phyloP scores from a whole-genome alignment of 1,140 invertebrate species.

The Arion vulgaris region DNA sequence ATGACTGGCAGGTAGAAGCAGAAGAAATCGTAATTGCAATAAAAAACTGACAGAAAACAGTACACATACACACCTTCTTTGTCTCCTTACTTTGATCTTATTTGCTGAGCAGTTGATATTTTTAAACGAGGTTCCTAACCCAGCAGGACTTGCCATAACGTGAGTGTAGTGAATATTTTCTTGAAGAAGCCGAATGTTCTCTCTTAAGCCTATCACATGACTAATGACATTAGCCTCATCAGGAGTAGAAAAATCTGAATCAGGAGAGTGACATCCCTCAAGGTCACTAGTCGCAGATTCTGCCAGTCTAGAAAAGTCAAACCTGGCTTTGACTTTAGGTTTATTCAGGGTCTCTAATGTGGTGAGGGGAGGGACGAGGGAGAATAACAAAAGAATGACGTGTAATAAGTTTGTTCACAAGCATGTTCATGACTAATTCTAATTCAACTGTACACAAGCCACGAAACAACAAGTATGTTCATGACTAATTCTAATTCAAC shows the following conservation, averaged over 20 bases:
- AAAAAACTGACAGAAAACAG: background rate
- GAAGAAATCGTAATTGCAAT: too few relatives aligned
- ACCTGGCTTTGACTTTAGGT: conserved; percentile 31
- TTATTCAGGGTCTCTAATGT: background rate
- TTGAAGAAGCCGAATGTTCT: conserved; percentile 29
- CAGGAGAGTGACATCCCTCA: conserved; percentile 35
- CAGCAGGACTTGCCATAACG: background rate
- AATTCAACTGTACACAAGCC: too few relatives aligned
- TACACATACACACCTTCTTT: conserved; percentile 8
- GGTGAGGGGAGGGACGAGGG: too few relatives aligned
- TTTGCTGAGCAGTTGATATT: background rate
- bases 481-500: too few relatives aligned
- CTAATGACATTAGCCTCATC: conserved; percentile 11
- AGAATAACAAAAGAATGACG: background rate
- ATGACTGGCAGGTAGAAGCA: too few relatives aligned
- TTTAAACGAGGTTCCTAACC: background rate
- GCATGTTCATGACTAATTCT: too few relatives aligned
- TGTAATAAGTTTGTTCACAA: too few relatives aligned
- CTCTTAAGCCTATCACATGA: conserved; percentile 24
- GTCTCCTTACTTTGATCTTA: conserved; percentile 16
- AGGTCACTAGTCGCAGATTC: conserved; percentile 49
- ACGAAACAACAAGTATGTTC: too few relatives aligned
- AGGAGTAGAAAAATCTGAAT: background rate
- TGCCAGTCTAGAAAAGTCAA: conserved; percentile 51
- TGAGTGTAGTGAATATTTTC: conserved; percentile 8